These are phyloP conservation scores for Chloromyia formosa DNA, from an alignment of 2,888 invertebrate genomes.

Conservation along the genomic window DNA sequence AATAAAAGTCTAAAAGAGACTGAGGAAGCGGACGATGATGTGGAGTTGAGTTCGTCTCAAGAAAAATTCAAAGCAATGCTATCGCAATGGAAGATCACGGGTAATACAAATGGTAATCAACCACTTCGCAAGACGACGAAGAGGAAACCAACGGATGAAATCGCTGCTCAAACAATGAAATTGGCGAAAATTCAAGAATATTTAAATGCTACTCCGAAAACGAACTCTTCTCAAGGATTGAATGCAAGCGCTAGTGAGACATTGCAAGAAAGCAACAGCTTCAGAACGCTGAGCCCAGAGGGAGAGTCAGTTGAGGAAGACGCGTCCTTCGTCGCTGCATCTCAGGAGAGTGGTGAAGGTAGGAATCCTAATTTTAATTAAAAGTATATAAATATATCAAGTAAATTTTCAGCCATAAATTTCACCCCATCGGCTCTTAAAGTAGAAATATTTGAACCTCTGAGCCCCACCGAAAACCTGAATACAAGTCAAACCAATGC, in stretches of 20 bases:
- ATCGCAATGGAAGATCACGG: constrained; percentile 61
- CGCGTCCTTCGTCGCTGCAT: no score
- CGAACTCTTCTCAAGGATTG: no score
- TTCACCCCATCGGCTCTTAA: constrained; percentile 10
- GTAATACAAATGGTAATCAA: constrained; percentile 56
- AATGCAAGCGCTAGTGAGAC: no score
- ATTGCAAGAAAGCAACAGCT: no score
- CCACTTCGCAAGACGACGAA: constrained; percentile 51
- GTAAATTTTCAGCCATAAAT: no score
- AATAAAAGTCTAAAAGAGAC: constrained; percentile 66
- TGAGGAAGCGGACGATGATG: constrained; percentile 58
- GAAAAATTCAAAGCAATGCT: constrained; percentile 58
- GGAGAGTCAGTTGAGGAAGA: background rate
- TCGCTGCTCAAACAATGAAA: constrained; percentile 56
- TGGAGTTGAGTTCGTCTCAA: constrained; percentile 64
- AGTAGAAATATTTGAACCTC: constrained; percentile 1
- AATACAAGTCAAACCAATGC: background rate
- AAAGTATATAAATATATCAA: no score
- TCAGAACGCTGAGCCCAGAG: background rate
- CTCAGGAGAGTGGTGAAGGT: no score
- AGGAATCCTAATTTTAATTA: no score
- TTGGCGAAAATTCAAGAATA: constrained; percentile 59
- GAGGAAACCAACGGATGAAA: constrained; percentile 57
- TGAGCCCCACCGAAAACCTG: background rate
- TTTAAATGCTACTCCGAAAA: background rate